phyloP scores from a whole-genome alignment of 2,888 invertebrate genomes.

The Himalopsyche japonica region DNA sequence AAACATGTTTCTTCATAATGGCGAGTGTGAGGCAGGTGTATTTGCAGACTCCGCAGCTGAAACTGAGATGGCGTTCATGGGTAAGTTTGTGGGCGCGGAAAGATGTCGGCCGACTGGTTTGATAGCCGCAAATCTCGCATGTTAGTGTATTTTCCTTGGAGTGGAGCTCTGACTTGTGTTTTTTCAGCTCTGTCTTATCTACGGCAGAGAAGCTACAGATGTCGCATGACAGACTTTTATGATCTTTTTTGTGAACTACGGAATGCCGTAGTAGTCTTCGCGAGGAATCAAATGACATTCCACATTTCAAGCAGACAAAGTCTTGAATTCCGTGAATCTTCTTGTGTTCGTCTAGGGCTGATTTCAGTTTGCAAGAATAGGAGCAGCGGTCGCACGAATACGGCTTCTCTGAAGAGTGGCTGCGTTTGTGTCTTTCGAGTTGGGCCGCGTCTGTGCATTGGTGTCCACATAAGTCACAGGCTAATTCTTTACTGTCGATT shows the following conservation, averaged over 20 bases:
- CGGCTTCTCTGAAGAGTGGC: not conserved
- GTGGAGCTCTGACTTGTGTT: not conserved
- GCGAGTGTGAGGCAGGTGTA: not conserved
- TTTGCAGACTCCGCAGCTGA: not conserved
- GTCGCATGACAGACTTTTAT: not conserved
- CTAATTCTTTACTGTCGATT: not conserved
- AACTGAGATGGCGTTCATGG: not conserved
- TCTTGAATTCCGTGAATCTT: not conserved
- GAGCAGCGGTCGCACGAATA: not conserved
- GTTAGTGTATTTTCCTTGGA: not conserved
- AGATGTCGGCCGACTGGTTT: not conserved
- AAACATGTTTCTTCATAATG: not conserved
- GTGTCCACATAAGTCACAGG: not conserved
- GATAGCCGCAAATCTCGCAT: not conserved
- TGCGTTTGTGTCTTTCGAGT: not conserved
- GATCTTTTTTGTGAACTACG: not conserved
- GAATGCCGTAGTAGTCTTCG: not conserved
- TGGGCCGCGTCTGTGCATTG: not conserved
- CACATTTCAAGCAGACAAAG: not conserved
- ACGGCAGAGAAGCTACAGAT: not conserved
- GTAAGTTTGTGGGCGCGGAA: not conserved
- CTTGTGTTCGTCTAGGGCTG: not conserved
- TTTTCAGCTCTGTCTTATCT: not conserved
- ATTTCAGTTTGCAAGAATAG: not conserved
- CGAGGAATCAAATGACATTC: not conserved